Base-by-base conservation (phyloP, 1,140 invertebrate genomes). In the Drosophila kepulauana region DNA sequence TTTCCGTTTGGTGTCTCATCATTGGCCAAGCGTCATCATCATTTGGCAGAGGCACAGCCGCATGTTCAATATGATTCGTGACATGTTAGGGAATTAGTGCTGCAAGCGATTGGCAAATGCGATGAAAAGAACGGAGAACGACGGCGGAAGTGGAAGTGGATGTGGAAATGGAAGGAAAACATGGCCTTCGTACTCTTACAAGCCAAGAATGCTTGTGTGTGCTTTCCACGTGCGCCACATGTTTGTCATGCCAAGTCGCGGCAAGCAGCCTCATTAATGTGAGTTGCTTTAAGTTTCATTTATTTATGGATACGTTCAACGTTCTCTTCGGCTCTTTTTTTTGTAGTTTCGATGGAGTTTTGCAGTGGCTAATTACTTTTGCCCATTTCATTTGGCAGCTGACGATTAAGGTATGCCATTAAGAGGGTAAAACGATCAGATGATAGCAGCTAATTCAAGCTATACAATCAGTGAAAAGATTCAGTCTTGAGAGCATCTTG, bases 31-130 rank as follows among this genome's bases (percentile, higher is more conserved):
- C 81, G 43, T 89, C 85, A 88, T 89, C 85, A 81, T 89, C 85
- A 88, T 88, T 89, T 89, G 85, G 81, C 81, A 84, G 63, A 85
- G 73, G 48, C 69, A 75, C 62, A 80, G 85, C 86, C 70, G 85
- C 82, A 87, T 91, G 89, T 91, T 91, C 85, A 91, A 91, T 91
- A 91, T 91, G 82, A 91, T 91, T 91, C 89, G 89, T 91, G 89
- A 91, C 89, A 91, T 91, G 89, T 91, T 91, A 91, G 78, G 89
- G 85, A 91, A 91, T 91, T 91, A 91, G 82, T 82, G 71, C 57
- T 61, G 57, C 59, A 56, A 61, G 35, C 56, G 46, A 5, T 49
- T 11, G n/a, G 8, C 25, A 13, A 52, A 54, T 33, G 15, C 33
- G 3, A 35, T 25, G 38, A 15, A 8, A 8, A 3, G 15, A 3